Evolutionary conservation across 2,797 vertebrate genomes (phyloP).

Genomic region (Enteromius trimaculatus): DNA sequence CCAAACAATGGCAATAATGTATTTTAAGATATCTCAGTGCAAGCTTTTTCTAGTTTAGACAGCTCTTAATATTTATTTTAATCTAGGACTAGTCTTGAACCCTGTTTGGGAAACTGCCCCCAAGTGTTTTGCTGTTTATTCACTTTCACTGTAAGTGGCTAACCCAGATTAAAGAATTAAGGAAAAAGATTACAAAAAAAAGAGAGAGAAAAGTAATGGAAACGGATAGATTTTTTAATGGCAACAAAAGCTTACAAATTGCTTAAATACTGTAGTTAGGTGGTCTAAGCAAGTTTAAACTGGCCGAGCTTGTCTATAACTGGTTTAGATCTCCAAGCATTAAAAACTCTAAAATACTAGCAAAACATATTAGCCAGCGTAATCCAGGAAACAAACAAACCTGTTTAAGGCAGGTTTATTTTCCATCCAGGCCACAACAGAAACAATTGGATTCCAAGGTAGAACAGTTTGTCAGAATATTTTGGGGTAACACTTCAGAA

Average conservation of each 20-base stretch:
- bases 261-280: background rate
- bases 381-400: background rate
- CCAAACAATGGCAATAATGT: too few species aligned
- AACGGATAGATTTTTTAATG: fast-evolving
- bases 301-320: background rate
- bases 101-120: too few species aligned
- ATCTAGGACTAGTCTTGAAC: too few species aligned
- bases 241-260: background rate
- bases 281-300: background rate
- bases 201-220: background rate
- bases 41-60: too few species aligned
- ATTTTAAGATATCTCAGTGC: too few species aligned
- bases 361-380: background rate
- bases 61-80: too few species aligned
- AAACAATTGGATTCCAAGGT: background rate
- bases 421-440: background rate
- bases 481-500: too few species aligned
- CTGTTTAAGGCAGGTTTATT: background rate
- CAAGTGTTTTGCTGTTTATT: background rate
- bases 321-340: background rate
- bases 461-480: background rate
- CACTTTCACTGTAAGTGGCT: background rate
- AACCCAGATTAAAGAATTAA: background rate
- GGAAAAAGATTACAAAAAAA: background rate
- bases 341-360: background rate